These are phyloP conservation scores for Chlorops oryzae DNA, from an alignment of 1,140 invertebrate species.

Conservation along the genomic window DNA sequence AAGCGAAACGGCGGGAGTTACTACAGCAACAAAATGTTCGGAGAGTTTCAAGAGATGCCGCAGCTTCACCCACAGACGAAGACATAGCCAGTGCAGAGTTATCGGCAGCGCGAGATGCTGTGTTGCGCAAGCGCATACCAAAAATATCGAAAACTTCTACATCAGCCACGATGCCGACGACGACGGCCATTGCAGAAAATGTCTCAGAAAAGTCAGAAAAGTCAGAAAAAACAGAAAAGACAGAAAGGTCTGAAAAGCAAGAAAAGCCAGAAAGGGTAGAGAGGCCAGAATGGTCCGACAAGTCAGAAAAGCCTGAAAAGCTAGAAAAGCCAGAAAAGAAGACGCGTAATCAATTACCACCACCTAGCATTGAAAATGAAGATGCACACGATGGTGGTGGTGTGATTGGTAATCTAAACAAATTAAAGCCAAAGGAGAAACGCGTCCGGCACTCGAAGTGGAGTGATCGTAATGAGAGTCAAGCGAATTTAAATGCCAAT, in stretches of 20 bases:
- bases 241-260: too few relatives aligned
- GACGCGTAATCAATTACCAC: too few relatives aligned
- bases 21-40: too few relatives aligned
- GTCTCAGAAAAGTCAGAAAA: too few relatives aligned
- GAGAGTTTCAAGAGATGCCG: too few relatives aligned
- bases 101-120: constrained; percentile 38
- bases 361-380: constrained; percentile 29
- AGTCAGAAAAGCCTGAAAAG: too few relatives aligned
- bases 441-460: constrained; percentile 37
- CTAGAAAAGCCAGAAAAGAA: too few relatives aligned
- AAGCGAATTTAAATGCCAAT: constrained; percentile 14
- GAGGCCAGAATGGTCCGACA: too few relatives aligned
- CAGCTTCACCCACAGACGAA: too few relatives aligned
- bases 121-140: constrained; percentile 38
- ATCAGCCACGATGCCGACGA: not conserved
- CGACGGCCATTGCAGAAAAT: constrained; percentile 15
- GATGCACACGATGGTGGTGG: not conserved
- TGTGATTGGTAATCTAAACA: constrained; percentile 14
- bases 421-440: constrained; percentile 27
- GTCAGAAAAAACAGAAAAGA: too few relatives aligned
- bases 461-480: too few relatives aligned
- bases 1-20: constrained; percentile 64
- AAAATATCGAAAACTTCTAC: constrained; percentile 20
- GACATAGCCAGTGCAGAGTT: constrained; percentile 24
- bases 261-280: too few relatives aligned